These are phyloP conservation scores for Edolisoma coerulescens DNA, from an alignment of 2,113 vertebrate genomes.

Conservation along the genomic window DNA sequence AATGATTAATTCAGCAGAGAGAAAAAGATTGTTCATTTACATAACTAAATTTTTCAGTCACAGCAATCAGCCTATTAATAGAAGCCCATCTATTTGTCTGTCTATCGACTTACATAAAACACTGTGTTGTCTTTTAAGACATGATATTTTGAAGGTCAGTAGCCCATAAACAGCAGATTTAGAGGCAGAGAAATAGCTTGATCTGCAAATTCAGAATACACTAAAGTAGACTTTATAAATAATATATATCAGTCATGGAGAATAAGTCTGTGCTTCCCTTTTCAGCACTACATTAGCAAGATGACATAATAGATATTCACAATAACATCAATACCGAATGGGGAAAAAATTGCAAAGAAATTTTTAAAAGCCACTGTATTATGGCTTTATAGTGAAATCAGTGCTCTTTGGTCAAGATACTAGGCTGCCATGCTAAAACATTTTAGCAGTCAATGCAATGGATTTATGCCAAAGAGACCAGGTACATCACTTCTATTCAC, in stretches of 20 bases:
- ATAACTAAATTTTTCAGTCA: conserved; percentile 43
- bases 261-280: neutral
- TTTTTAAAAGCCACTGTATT: neutral
- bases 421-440: neutral
- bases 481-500: neutral
- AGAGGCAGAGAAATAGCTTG: neutral
- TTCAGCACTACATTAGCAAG: neutral
- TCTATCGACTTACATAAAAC: conserved; percentile 20
- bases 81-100: conserved; percentile 33
- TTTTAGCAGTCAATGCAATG: neutral
- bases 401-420: neutral
- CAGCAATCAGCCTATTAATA: conserved; percentile 49
- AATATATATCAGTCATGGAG: neutral
- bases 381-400: neutral
- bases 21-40: conserved; percentile 30
- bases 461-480: neutral
- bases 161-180: neutral
- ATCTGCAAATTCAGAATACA: neutral
- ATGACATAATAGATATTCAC: neutral
- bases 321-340: neutral
- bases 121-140: neutral
- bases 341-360: neutral
- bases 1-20: conserved; percentile 46
- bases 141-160: conserved; percentile 5
- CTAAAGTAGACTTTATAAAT: neutral